These are phyloP conservation scores for Puma concolor DNA, from an alignment of 2,113 vertebrate species.

Conservation along the genomic window DNA sequence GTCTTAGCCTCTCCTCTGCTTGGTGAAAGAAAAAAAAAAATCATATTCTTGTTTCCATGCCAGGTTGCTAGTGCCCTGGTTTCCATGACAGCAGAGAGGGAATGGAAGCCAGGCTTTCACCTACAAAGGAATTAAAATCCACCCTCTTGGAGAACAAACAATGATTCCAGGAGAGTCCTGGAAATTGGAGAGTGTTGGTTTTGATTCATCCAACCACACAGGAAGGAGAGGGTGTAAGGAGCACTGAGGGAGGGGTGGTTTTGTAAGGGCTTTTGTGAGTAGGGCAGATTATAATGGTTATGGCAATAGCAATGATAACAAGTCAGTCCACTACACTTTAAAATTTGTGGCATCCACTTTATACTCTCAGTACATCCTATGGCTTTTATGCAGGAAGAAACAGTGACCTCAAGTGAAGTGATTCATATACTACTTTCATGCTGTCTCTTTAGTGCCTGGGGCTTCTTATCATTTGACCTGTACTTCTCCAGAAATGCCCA, in stretches of 20 bases:
- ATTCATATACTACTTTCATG: not conserved
- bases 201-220: not conserved
- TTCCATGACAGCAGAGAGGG: constrained; percentile 75
- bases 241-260: no score
- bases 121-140: constrained; percentile 53
- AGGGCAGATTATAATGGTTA: not conserved
- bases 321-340: not conserved
- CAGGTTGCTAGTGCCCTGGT: constrained; percentile 19
- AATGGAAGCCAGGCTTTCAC: constrained; percentile 57
- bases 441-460: not conserved
- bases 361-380: not conserved
- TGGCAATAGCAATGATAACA: not conserved
- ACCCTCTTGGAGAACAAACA: constrained; percentile 50
- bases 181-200: not conserved
- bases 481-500: not conserved
- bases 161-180: not conserved
- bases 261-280: not conserved
- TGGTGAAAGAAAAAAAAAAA: constrained; percentile 6
- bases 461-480: not conserved
- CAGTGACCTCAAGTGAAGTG: not conserved
- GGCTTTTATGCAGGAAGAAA: not conserved
- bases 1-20: not conserved
- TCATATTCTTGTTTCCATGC: not conserved
- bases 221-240: not conserved
- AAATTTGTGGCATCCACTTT: not conserved